phyloP scores from a whole-genome alignment of 2,113 vertebrate genomes.

The Tyto alba region DNA sequence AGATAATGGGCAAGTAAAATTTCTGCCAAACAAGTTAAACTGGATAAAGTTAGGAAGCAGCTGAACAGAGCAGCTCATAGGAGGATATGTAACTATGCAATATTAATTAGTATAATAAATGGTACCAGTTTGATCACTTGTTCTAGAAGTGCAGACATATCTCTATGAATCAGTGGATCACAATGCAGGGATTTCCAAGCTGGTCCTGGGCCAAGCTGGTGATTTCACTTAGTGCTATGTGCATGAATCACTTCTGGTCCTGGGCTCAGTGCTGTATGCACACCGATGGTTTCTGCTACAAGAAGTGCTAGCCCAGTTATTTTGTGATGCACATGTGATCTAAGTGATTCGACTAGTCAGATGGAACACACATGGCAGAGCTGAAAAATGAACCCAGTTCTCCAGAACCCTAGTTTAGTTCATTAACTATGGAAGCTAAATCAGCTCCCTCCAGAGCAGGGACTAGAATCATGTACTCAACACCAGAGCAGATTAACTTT shows the following conservation, averaged over 20 bases:
- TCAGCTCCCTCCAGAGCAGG: not conserved
- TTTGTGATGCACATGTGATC: fast-evolving
- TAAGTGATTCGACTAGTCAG: fast-evolving
- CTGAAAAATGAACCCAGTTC: not conserved
- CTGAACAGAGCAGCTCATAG: not conserved
- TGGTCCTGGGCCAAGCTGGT: not conserved
- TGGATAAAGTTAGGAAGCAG: not conserved
- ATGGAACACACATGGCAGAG: fast-evolving
- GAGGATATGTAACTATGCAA: not conserved
- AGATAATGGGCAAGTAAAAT: not conserved
- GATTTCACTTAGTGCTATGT: not conserved
- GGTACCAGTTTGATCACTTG: not conserved
- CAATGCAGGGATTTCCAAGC: not conserved
- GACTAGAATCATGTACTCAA: not conserved
- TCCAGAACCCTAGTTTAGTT: not conserved
- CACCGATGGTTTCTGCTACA: fast-evolving
- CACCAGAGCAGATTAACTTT: not conserved
- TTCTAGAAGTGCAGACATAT: not conserved
- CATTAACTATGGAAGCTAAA: not conserved
- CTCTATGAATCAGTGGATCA: not conserved
- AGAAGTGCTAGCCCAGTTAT: not conserved
- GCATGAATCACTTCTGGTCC: not conserved
- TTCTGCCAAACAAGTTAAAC: conserved; percentile 12
- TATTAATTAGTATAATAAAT: not conserved
- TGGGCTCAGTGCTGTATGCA: not conserved